These are phyloP conservation scores for Drosophila erecta DNA, from an alignment of 1,140 invertebrate species.

Conservation along the genomic window DNA sequence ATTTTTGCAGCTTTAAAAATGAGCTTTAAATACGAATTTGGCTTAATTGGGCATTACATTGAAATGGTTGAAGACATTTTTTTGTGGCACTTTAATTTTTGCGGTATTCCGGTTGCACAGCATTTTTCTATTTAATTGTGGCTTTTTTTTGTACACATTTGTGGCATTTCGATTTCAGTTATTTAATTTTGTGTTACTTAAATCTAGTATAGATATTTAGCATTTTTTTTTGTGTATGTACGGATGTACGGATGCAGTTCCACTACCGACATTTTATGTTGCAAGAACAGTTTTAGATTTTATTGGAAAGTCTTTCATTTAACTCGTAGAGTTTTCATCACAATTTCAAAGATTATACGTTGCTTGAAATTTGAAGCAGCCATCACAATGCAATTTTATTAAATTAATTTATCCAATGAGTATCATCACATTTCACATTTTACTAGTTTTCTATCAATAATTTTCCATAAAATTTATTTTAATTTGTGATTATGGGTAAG, in stretches of 20 bases:
- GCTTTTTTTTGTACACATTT: constrained; percentile 9
- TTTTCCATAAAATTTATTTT: not conserved
- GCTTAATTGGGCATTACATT: constrained; percentile 31
- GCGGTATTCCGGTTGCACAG: constrained; percentile 12
- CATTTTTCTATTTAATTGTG: constrained; percentile 13
- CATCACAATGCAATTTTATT: not conserved
- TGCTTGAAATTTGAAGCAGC: not conserved
- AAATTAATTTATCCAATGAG: not conserved
- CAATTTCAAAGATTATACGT: not conserved
- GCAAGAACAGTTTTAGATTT: not conserved
- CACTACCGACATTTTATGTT: not conserved
- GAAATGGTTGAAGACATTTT: constrained; percentile 21
- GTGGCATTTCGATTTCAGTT: constrained; percentile 1
- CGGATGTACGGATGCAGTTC: not conserved
- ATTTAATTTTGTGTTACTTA: not conserved
- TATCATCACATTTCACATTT: no score
- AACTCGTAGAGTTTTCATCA: not conserved
- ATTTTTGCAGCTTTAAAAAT: constrained; percentile 6
- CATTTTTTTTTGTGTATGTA: not conserved
- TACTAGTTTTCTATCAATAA: not conserved
- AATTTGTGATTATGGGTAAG: not conserved
- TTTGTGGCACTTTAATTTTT: constrained; percentile 5
- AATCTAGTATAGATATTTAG: not conserved
- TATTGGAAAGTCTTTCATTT: not conserved
- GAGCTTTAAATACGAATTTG: constrained; percentile 28